Conservation (phyloP, 2,888 invertebrate genomes). For the Heliconius charithonia region DNA sequence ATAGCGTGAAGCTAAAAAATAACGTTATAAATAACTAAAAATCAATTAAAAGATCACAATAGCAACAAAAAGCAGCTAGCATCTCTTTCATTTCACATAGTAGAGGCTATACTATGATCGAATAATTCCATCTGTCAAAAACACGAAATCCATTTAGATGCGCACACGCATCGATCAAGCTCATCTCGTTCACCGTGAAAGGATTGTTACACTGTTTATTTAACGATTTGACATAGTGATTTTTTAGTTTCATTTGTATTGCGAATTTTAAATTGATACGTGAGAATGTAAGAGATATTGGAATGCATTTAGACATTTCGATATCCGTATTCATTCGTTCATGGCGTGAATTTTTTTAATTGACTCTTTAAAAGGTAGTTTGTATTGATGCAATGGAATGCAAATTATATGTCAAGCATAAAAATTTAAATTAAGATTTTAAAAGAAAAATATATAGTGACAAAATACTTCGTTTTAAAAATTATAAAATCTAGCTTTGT, state of each 20-base stretch:
- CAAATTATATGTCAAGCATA: too few relatives aligned
- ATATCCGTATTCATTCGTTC: not conserved
- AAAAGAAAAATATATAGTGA: not conserved
- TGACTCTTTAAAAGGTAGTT: not conserved
- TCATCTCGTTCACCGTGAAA: slow-evolving; percentile 65
- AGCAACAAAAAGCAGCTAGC: slow-evolving; percentile 8
- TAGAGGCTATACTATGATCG: not conserved
- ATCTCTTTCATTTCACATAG: slow-evolving; percentile 1
- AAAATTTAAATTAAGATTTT: too few relatives aligned
- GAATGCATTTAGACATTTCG: slow-evolving; percentile 52
- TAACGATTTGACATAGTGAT: slow-evolving; percentile 72
- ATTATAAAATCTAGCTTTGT: too few relatives aligned
- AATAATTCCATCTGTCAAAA: slow-evolving; percentile 41
- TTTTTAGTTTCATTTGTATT: slow-evolving; percentile 54
- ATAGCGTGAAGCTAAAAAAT: not conserved
- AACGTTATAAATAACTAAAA: not conserved
- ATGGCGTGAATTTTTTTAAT: not conserved
- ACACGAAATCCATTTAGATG: slow-evolving; percentile 58
- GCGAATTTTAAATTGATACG: slow-evolving; percentile 74
- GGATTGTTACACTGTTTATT: slow-evolving; percentile 73
- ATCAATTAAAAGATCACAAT: not conserved
- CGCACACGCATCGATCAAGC: slow-evolving; percentile 65
- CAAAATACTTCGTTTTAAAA: not conserved
- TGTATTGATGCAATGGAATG: not conserved
- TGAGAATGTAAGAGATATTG: slow-evolving; percentile 65